These are phyloP conservation scores for Narcine bancroftii DNA, from an alignment of 2,113 vertebrate genomes.

Conservation along the genomic window DNA sequence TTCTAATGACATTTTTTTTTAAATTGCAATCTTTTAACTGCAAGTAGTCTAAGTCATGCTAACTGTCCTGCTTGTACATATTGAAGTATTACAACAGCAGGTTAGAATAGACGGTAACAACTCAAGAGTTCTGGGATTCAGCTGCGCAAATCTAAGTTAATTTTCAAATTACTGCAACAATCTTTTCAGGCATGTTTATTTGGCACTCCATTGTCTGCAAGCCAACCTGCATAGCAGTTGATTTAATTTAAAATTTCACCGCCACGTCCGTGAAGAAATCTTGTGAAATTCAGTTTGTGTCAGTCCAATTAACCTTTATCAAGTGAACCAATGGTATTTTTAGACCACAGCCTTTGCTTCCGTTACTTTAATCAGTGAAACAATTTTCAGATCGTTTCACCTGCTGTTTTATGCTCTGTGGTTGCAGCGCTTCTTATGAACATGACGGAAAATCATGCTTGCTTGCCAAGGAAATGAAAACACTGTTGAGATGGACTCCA, in stretches of 20 bases:
- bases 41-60: background rate
- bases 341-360: background rate
- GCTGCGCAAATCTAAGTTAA: slow-evolving; percentile 1
- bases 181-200: slow-evolving; percentile 4
- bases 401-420: background rate
- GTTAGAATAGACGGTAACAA: slow-evolving; percentile 15
- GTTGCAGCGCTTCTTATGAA: background rate
- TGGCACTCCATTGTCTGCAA: background rate
- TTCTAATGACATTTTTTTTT: background rate
- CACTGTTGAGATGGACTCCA: background rate
- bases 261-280: background rate
- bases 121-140: background rate
- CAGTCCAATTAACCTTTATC: background rate
- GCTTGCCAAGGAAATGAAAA: background rate
- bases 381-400: background rate
- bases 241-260: background rate
- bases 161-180: slow-evolving; percentile 7
- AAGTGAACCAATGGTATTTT: background rate
- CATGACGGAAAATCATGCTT: background rate
- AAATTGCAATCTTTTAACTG: background rate
- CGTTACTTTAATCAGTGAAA: background rate
- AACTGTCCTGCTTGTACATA: background rate
- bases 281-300: background rate
- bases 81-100: background rate
- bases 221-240: background rate